Conservation (phyloP, 2,888 invertebrate species). For the Argynnis bischoffii region DNA sequence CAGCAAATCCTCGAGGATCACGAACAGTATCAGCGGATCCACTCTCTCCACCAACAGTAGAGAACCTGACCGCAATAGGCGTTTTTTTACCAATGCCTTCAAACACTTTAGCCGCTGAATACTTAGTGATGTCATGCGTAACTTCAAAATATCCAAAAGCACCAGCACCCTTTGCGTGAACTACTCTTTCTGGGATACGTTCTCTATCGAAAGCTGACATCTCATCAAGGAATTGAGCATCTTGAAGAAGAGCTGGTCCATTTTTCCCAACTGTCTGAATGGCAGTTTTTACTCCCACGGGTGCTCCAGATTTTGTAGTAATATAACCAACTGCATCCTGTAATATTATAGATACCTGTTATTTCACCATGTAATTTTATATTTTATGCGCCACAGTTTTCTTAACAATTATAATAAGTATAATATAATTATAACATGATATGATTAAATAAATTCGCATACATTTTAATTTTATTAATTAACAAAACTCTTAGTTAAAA, state of each 20-base stretch:
- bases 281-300: slow-evolving; percentile 89
- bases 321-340: slow-evolving; percentile 84
- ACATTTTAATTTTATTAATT: too few relatives aligned
- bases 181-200: slow-evolving; percentile 97
- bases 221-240: slow-evolving; percentile 90
- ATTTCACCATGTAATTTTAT: background rate
- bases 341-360: slow-evolving; percentile 82
- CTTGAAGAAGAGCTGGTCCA: slow-evolving; percentile 94
- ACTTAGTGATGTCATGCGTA: slow-evolving; percentile 92
- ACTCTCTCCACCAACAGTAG: slow-evolving; percentile 94
- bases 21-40: slow-evolving; percentile 95
- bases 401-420: too few relatives aligned
- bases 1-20: slow-evolving; percentile 95
- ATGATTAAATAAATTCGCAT: too few relatives aligned
- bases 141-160: slow-evolving; percentile 95
- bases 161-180: slow-evolving; percentile 97
- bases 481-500: too few relatives aligned
- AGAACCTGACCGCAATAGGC: slow-evolving; percentile 90
- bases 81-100: slow-evolving; percentile 89
- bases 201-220: slow-evolving; percentile 94
- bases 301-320: slow-evolving; percentile 91
- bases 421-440: too few relatives aligned
- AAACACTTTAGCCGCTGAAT: slow-evolving; percentile 90
- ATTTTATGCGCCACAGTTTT: too few relatives aligned
- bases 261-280: slow-evolving; percentile 91